phyloP scores from a whole-genome alignment of 2,113 vertebrate species.

The Lamprologus tigripictilis region DNA sequence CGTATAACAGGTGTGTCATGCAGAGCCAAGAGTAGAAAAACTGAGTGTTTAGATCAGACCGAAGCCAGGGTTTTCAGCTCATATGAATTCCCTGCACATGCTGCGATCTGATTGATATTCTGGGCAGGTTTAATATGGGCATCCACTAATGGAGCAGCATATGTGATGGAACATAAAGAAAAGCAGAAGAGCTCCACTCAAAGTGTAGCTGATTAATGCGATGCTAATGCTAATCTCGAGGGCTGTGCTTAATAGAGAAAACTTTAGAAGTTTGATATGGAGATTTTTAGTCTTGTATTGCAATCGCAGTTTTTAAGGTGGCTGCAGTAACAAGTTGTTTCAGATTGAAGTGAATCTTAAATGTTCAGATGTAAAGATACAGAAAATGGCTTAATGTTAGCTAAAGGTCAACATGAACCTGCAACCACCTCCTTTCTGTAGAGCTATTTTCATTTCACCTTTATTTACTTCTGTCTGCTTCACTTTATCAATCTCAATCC shows the following conservation, averaged over 20 bases:
- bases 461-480: neutral
- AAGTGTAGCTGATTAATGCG: neutral
- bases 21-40: neutral
- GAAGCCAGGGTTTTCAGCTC: neutral
- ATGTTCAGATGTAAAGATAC: neutral
- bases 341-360: neutral
- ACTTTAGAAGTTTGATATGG: neutral
- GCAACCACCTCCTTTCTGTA: neutral
- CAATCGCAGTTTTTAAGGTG: neutral
- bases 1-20: neutral
- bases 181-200: neutral
- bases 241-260: neutral
- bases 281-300: neutral
- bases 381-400: neutral
- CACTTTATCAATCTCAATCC: neutral
- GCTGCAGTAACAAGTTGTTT: neutral
- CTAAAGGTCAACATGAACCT: neutral
- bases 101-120: neutral
- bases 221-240: neutral
- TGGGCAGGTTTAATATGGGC: neutral
- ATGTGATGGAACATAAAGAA: neutral
- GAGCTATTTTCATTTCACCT: neutral
- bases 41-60: too few relatives aligned
- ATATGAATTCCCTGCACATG: neutral
- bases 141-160: neutral